Evolutionary conservation across 2,113 vertebrate species (phyloP).

Genomic region (Psammodynastes pulverulentus): DNA sequence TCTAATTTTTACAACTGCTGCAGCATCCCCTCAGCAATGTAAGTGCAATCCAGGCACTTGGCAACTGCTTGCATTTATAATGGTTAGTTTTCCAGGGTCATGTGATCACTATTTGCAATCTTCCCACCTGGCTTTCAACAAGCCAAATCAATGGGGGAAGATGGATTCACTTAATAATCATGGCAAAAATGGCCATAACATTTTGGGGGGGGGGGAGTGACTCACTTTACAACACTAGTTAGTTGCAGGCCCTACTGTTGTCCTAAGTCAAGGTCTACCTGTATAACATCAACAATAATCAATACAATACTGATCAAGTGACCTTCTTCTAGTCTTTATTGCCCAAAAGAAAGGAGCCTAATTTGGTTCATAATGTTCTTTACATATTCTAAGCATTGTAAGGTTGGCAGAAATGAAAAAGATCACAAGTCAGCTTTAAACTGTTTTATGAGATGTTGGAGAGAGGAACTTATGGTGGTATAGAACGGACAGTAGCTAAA

Average conservation of each 20-base stretch:
- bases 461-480: neutral
- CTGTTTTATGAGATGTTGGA: neutral
- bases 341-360: neutral
- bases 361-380: neutral
- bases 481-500: neutral
- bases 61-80: too few relatives aligned
- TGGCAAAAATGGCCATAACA: neutral
- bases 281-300: neutral
- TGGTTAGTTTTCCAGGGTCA: neutral
- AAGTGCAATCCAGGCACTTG: too few relatives aligned
- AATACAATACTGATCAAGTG: neutral
- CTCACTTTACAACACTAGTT: too few relatives aligned
- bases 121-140: neutral
- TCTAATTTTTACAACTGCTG: too few relatives aligned
- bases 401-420: neutral
- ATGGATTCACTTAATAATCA: neutral
- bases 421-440: neutral
- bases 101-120: neutral
- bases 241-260: too few relatives aligned
- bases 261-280: neutral
- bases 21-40: too few relatives aligned
- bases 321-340: neutral
- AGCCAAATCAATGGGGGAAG: neutral
- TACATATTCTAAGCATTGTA: neutral
- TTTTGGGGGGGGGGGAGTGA: too few relatives aligned